These are phyloP conservation scores for Halcyon smyrnensis DNA, from an alignment of 2,797 vertebrate genomes.

Conservation along the genomic window DNA sequence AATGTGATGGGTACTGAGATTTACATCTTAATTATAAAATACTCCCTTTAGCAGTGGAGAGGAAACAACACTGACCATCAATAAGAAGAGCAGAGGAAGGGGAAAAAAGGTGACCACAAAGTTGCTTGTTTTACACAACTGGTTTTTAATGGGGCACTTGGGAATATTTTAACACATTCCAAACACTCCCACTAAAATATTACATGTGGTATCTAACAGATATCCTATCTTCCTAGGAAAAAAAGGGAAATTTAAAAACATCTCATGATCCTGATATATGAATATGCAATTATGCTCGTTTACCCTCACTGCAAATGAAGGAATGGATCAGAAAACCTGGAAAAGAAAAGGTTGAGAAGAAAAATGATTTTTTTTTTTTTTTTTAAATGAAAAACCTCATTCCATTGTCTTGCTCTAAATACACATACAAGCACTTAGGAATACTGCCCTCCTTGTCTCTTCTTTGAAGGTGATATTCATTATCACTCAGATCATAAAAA, in stretches of 20 bases:
- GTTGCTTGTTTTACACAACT: not conserved
- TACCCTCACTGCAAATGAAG: not conserved
- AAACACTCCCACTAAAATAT: not conserved
- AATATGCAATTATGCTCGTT: not conserved
- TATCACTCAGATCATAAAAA: not conserved
- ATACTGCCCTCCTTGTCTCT: not conserved
- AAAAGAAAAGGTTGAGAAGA: not conserved
- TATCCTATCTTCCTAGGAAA: not conserved
- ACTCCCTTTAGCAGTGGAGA: not conserved
- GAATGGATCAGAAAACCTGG: not conserved
- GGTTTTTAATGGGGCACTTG: not conserved
- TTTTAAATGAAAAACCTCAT: not conserved
- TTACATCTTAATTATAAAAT: not conserved
- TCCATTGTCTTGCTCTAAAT: not conserved
- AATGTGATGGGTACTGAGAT: not conserved
- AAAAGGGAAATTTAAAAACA: not conserved
- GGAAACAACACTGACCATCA: not conserved
- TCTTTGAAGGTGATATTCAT: not conserved
- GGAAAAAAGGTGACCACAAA: not conserved
- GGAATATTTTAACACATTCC: not conserved
- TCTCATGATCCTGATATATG: not conserved
- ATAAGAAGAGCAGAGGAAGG: not conserved
- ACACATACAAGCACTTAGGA: not conserved
- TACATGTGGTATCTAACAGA: not conserved
- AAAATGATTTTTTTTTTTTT: not conserved